These are phyloP conservation scores for Eupsilia transversa DNA, from an alignment of 2,888 invertebrate genomes.

Conservation along the genomic window DNA sequence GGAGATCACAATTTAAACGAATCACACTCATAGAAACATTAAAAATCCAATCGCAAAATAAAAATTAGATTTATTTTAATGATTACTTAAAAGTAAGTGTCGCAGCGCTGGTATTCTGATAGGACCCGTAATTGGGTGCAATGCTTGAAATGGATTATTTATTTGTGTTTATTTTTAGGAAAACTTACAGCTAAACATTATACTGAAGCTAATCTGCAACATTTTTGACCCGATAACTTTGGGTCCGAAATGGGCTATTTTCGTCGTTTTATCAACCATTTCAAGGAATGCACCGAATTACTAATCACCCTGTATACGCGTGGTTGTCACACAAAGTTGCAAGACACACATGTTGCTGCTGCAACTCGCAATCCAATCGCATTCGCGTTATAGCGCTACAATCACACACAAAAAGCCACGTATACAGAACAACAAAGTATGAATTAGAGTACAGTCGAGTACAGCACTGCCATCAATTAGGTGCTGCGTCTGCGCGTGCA, in stretches of 20 bases:
- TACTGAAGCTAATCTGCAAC: neutral
- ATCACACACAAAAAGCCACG: neutral
- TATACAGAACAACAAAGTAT: conserved; percentile 13
- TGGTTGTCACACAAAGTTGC: neutral
- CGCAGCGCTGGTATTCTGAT: too few species aligned
- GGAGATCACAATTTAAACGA: too few species aligned
- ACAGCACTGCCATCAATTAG: conserved; percentile 33
- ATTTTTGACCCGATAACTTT: neutral
- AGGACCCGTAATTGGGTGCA: too few species aligned
- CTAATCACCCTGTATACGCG: neutral
- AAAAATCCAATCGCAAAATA: too few species aligned
- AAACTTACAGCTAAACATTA: too few species aligned
- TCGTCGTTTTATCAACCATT: too few species aligned
- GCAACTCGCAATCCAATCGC: neutral
- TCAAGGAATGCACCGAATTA: too few species aligned
- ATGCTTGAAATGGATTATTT: neutral
- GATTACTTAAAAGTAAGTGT: too few species aligned
- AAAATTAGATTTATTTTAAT: too few species aligned
- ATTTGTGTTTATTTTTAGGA: too few species aligned
- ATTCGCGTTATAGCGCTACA: neutral
- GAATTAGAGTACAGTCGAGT: conserved; percentile 19
- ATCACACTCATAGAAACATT: too few species aligned
- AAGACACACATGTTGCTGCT: neutral
- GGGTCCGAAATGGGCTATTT: too few species aligned
- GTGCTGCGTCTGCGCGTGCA: conserved; percentile 32